These are phyloP conservation scores for Sigmodon hispidus DNA, from an alignment of 2,113 vertebrate genomes.

Conservation along the genomic window DNA sequence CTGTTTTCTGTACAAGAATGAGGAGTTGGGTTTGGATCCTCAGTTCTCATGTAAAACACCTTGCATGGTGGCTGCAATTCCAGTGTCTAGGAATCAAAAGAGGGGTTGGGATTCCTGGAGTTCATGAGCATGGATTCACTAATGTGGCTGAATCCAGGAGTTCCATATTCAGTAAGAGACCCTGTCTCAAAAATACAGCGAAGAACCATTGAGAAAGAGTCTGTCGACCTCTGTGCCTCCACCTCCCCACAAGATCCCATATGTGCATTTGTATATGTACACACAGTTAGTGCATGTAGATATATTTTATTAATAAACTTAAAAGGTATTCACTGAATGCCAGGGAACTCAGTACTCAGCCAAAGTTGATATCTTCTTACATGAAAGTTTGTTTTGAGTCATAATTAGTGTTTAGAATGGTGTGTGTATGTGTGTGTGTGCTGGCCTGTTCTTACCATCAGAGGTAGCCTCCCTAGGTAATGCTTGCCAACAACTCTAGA, in stretches of 20 bases:
- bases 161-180: not conserved
- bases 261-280: not conserved
- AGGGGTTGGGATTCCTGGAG: not conserved
- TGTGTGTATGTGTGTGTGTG: too few species aligned
- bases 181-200: not conserved
- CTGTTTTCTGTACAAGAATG: not conserved
- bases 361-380: not conserved
- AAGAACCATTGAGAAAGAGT: not conserved
- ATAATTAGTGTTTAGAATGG: not conserved
- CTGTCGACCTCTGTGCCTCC: not conserved
- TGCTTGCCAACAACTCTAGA: not conserved
- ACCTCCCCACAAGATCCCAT: not conserved
- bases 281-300: not conserved
- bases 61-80: not conserved
- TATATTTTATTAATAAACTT: constrained; percentile 3
- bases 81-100: not conserved
- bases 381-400: not conserved
- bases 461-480: not conserved
- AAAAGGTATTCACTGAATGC: not conserved
- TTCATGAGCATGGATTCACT: not conserved
- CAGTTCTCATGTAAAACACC: not conserved
- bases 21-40: too few species aligned
- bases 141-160: not conserved
- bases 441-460: not conserved
- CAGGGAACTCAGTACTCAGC: not conserved